These are phyloP conservation scores for Dinoponera quadriceps DNA, from an alignment of 1,140 invertebrate genomes.

Conservation along the genomic window DNA sequence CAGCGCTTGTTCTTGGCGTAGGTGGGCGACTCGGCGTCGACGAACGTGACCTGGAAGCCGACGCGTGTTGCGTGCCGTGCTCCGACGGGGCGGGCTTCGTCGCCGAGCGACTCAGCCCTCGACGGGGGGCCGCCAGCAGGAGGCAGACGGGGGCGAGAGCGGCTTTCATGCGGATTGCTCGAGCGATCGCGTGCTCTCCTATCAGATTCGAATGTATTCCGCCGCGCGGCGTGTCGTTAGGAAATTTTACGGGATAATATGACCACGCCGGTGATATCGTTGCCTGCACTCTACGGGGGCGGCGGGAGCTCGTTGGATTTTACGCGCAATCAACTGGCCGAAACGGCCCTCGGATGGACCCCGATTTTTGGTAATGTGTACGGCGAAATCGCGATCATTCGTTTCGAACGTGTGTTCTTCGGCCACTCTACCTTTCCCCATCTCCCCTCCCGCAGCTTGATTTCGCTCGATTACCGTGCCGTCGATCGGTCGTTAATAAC, in stretches of 20 bases:
- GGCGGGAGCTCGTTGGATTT: conserved; percentile 6
- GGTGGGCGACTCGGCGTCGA: conserved; percentile 91
- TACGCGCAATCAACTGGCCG: conserved; percentile 22
- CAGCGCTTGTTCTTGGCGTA: conserved; percentile 94
- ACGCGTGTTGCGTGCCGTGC: conserved; percentile 35
- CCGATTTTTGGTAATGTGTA: not conserved
- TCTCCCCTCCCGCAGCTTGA: too few species aligned
- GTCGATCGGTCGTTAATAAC: too few species aligned
- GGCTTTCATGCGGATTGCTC: conserved; percentile 19
- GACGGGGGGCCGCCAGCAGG: not conserved
- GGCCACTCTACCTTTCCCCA: too few species aligned
- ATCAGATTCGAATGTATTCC: conserved; percentile 40
- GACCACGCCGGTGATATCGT: conserved; percentile 42
- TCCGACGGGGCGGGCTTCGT: conserved; percentile 2
- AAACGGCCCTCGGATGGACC: not conserved
- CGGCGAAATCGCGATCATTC: not conserved
- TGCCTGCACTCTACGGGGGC: not conserved
- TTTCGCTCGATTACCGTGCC: too few species aligned
- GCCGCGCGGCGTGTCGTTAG: conserved; percentile 37
- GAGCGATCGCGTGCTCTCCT: conserved; percentile 42
- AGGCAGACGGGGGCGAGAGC: not conserved
- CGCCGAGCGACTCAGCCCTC: conserved; percentile 4
- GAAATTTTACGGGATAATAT: conserved; percentile 32
- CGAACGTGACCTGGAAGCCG: conserved; percentile 90
- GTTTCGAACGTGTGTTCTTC: not conserved